Percentiles rank a stretch among this genome's conserved stretches.
Conservation (phyloP, 92 coral and sea anemone species). For the Porites divaricata region DNA sequence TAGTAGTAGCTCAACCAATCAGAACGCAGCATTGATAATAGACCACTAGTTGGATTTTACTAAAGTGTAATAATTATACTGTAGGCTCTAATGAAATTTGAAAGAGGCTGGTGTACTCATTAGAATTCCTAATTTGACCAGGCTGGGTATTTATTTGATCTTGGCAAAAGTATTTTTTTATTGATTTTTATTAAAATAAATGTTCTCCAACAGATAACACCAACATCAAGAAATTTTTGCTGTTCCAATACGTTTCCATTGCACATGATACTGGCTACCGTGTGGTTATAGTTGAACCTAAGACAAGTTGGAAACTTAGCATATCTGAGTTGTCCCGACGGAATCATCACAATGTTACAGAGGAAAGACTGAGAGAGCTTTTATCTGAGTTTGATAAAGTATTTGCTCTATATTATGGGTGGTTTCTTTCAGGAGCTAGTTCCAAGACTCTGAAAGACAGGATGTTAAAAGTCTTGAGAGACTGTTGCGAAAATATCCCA, state of each 20-base stretch:
- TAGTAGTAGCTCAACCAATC: too few relatives aligned
- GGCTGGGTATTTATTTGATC: too few relatives aligned
- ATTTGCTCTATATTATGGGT: constrained; percentile 47
- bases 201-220: constrained; percentile 51
- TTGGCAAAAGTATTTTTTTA: too few relatives aligned
- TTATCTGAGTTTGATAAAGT: constrained; percentile 42
- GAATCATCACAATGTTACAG: constrained; percentile 46
- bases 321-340: constrained; percentile 26
- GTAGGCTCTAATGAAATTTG: too few relatives aligned
- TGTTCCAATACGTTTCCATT: constrained; percentile 39
- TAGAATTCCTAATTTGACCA: too few relatives aligned
- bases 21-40: too few relatives aligned
- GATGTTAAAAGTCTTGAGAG: constrained; percentile 12
- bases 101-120: too few relatives aligned
- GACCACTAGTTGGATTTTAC: too few relatives aligned
- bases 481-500: constrained; percentile 21
- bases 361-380: constrained; percentile 11
- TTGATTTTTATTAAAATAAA: too few relatives aligned
- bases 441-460: constrained; percentile 19
- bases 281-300: constrained; percentile 59
- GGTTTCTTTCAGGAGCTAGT: constrained; percentile 47
- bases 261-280: constrained; percentile 42
- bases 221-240: constrained; percentile 5
- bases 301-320: constrained; percentile 53
- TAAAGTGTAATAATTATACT: too few relatives aligned